A percentile compares a stretch with the other conserved stretches of the same genome.
Evolutionary conservation across 2,113 vertebrate species (phyloP).

Genomic region (Anarhynchus alexandrinus): DNA sequence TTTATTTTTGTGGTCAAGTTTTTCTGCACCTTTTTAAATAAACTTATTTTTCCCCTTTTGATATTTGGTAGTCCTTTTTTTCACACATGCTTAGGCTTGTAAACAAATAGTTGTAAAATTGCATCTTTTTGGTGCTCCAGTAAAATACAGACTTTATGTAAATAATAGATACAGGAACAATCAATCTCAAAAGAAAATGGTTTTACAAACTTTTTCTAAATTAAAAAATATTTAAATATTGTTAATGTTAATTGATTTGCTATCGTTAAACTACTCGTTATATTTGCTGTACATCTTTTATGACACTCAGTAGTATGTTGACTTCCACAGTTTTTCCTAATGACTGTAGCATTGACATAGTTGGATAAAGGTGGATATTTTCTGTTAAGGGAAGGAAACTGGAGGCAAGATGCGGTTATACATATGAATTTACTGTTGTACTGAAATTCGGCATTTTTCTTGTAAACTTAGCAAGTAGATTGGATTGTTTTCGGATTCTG

Average conservation of each 20-base stretch:
- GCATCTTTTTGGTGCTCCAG: not conserved
- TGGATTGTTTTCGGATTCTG: not conserved
- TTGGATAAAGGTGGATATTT: not conserved
- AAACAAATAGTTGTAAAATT: not conserved
- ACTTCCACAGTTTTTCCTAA: not conserved
- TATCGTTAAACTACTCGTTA: not conserved
- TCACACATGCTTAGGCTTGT: not conserved
- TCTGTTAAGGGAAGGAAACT: not conserved
- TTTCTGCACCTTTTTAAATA: not conserved
- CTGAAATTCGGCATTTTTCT: not conserved
- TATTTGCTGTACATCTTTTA: not conserved
- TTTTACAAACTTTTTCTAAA: not conserved
- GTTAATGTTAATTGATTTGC: not conserved
- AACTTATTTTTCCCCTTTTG: not conserved
- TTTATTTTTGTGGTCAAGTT: not conserved
- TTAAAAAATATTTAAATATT: not conserved
- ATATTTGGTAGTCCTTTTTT: not conserved
- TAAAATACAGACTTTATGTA: not conserved
- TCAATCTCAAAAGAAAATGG: not conserved
- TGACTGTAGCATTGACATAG: not conserved
- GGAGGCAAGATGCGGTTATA: not conserved
- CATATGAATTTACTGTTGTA: not conserved
- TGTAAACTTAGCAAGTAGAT: not conserved
- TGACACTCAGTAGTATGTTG: no score
- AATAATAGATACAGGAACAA: not conserved